A percentile compares a stretch with the other conserved stretches of the same genome.
Conservation (phyloP, 1,140 invertebrate species). For the Bicyclus anynana region DNA sequence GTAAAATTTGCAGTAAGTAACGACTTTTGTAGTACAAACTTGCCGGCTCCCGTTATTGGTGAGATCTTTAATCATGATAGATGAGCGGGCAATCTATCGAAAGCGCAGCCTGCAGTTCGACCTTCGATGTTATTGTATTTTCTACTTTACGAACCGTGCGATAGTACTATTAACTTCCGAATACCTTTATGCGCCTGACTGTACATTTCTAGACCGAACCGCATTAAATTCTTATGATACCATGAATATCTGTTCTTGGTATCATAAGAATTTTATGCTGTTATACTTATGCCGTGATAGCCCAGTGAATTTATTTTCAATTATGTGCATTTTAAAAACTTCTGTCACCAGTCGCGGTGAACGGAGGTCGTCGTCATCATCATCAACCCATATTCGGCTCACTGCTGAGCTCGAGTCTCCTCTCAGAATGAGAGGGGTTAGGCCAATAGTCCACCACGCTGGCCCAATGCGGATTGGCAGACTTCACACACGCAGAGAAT, state of each 20-base stretch:
- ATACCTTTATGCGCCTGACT: conserved; percentile 13
- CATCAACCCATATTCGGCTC: too few species aligned
- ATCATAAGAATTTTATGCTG: not conserved
- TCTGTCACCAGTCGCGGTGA: too few species aligned
- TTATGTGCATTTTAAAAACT: too few species aligned
- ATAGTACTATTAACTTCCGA: conserved; percentile 11
- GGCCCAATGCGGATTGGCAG: too few species aligned
- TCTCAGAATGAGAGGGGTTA: too few species aligned
- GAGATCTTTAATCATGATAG: conserved; percentile 61
- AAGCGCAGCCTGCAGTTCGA: conserved; percentile 18
- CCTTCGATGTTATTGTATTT: conserved; percentile 19
- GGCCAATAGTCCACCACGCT: too few species aligned
- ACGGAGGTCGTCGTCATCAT: too few species aligned
- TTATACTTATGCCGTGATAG: too few species aligned
- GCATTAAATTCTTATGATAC: too few species aligned
- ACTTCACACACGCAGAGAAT: too few species aligned
- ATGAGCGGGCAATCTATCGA: conserved; percentile 42
- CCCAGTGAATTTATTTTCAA: too few species aligned
- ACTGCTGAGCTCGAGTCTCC: too few species aligned
- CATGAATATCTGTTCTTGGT: conserved; percentile 28
- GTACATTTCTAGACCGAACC: conserved; percentile 30
- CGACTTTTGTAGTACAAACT: conserved; percentile 20
- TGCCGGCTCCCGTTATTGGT: conserved; percentile 41
- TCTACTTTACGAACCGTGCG: conserved; percentile 15
- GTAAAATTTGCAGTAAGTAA: conserved; percentile 21